These are phyloP conservation scores for Macaria liturata DNA, from an alignment of 2,888 invertebrate species.

Conservation along the genomic window DNA sequence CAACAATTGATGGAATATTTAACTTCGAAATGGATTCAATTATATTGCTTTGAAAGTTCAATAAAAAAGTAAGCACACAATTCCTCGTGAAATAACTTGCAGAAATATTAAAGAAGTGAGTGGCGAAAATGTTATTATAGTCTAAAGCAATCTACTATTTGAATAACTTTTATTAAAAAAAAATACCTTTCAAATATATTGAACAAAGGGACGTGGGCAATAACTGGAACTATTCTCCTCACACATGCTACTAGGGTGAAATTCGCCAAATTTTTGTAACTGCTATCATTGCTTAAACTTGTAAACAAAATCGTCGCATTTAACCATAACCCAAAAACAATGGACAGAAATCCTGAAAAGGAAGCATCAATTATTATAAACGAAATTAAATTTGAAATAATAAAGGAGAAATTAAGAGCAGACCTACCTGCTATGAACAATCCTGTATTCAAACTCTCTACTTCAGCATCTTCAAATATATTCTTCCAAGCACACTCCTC, in stretches of 20 bases:
- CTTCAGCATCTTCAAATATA: slow-evolving; percentile 48
- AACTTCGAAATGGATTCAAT: too few relatives aligned
- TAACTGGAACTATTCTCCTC: slow-evolving; percentile 46
- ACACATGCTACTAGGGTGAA: slow-evolving; percentile 55
- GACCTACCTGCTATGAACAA: slow-evolving; percentile 49
- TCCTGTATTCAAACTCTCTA: slow-evolving; percentile 43
- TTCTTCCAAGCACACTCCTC: slow-evolving; percentile 50
- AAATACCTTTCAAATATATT: slow-evolving; percentile 43
- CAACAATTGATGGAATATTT: too few relatives aligned
- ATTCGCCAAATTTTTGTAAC: slow-evolving; percentile 68
- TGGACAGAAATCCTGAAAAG: slow-evolving; percentile 55
- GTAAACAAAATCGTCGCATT: slow-evolving; percentile 47
- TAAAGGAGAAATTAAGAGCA: not conserved
- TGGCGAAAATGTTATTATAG: too few relatives aligned
- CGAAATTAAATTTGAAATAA: not conserved
- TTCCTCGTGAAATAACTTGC: too few relatives aligned
- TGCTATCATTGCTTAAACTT: slow-evolving; percentile 49
- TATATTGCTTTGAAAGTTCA: too few relatives aligned
- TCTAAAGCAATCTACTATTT: too few relatives aligned
- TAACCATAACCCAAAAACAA: slow-evolving; percentile 49
- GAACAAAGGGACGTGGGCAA: slow-evolving; percentile 38
- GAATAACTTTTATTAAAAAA: too few relatives aligned
- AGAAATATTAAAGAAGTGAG: too few relatives aligned
- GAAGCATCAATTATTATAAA: not conserved
- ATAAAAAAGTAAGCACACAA: too few relatives aligned